Conservation (phyloP, 2,113 vertebrate species). For the Leptobrachium ailaonicum region DNA sequence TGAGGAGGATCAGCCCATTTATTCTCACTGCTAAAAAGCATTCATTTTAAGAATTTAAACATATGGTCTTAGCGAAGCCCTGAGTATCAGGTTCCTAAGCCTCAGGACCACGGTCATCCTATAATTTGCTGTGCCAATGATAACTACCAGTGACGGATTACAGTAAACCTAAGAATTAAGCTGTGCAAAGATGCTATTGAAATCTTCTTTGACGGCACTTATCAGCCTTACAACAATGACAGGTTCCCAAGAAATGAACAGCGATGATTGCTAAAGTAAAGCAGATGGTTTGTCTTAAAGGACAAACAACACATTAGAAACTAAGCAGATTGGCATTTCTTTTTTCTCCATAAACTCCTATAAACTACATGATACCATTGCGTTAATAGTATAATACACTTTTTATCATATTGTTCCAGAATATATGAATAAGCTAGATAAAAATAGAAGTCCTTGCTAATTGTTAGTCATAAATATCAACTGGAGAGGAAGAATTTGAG, state of each 20-base stretch:
- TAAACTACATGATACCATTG: no score
- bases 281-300: slow-evolving; percentile 31
- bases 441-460: neutral
- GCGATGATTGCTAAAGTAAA: slow-evolving; percentile 35
- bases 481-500: neutral
- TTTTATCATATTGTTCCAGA: no score
- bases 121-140: slow-evolving; percentile 24
- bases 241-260: slow-evolving; percentile 13
- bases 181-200: slow-evolving; percentile 14
- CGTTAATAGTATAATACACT: no score
- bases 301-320: slow-evolving; percentile 13
- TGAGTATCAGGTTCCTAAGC: slow-evolving; percentile 13
- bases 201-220: slow-evolving; percentile 9
- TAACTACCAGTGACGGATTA: slow-evolving; percentile 29
- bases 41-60: slow-evolving; percentile 26
- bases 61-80: slow-evolving; percentile 16
- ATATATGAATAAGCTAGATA: no score
- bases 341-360: neutral
- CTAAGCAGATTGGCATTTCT: neutral
- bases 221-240: slow-evolving; percentile 24
- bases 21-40: slow-evolving; percentile 17
- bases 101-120: slow-evolving; percentile 23
- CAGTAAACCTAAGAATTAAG: slow-evolving; percentile 18
- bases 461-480: neutral
- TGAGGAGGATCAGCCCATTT: neutral